phyloP scores from a whole-genome alignment of 2,113 vertebrate species.

The rat (Rattus norvegicus) region GRCr8 NC_086019.1:270383001-270383500 shows the following conservation, averaged over 20 bases:
- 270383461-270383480: not conserved
- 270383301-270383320: not conserved
- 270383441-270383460: not conserved
- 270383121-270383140: not conserved
- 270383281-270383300: not conserved
- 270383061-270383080: not conserved
- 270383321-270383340: not conserved
- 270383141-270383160: not conserved
- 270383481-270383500: not conserved
- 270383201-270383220: not conserved
- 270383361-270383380: rapidly evolving
- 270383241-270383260: not conserved
- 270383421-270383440: not conserved
- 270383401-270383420: constrained; percentile 93
- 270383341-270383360: not conserved
- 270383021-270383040: constrained; percentile 83
- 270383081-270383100: not conserved
- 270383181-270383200: not conserved
- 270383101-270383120: not conserved
- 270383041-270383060: not conserved
- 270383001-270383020: constrained; percentile 85
- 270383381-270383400: constrained; percentile 86
- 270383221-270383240: not conserved
- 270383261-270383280: no score
- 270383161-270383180: not conserved